Conservation (phyloP, 2,888 invertebrate species). For the Tortricodes alternella region DNA sequence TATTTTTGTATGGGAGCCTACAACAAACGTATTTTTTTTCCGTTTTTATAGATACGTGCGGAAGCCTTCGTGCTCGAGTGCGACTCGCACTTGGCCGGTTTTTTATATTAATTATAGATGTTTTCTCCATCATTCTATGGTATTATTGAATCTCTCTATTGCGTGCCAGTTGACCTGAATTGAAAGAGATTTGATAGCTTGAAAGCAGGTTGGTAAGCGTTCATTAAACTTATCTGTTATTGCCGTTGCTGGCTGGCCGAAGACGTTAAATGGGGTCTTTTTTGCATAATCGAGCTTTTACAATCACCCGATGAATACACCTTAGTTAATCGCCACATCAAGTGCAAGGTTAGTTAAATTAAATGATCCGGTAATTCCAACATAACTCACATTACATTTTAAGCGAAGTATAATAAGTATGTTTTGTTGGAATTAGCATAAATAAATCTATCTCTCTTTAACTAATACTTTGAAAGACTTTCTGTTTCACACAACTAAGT, state of each 20-base stretch:
- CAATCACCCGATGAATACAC: slow-evolving; percentile 22
- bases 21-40: too few species aligned
- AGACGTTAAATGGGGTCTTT: slow-evolving; percentile 34
- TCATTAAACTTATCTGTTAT: slow-evolving; percentile 43
- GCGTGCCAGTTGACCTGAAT: slow-evolving; percentile 16
- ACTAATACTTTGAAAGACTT: too few species aligned
- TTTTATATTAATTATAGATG: neutral
- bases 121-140: neutral
- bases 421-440: too few species aligned
- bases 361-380: too few species aligned
- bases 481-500: too few species aligned
- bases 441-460: too few species aligned
- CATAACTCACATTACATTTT: too few species aligned
- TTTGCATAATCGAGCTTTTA: slow-evolving; percentile 39
- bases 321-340: slow-evolving; percentile 31
- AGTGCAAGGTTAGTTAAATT: slow-evolving; percentile 34
- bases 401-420: too few species aligned
- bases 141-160: slow-evolving; percentile 4
- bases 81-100: neutral
- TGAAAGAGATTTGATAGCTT: slow-evolving; percentile 24
- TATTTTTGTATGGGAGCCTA: too few species aligned
- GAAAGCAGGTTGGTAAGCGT: slow-evolving; percentile 31
- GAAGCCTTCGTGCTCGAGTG: too few species aligned
- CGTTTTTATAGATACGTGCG: too few species aligned
- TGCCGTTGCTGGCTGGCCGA: slow-evolving; percentile 37